A percentile compares a stretch with the other conserved stretches of the same genome.
Evolutionary conservation across 2,888 invertebrate species (phyloP).

Genomic region (Microctonus aethiopoides): DNA sequence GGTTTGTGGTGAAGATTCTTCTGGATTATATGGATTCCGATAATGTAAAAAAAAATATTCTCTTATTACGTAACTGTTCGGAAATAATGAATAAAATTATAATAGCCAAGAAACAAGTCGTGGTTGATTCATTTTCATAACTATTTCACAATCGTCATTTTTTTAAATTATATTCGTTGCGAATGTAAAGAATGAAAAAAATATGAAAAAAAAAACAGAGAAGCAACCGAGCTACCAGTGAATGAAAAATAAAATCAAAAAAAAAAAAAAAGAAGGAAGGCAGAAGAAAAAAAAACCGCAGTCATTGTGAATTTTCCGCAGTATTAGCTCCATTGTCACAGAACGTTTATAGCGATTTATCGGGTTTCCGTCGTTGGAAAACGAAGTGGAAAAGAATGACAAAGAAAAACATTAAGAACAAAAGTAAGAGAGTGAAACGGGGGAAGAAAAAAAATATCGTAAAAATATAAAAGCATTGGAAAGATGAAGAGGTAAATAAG

Average conservation of each 20-base stretch:
- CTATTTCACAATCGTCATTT: not conserved
- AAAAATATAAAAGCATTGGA: not conserved
- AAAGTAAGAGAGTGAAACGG: not conserved
- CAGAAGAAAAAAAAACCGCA: not conserved
- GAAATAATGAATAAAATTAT: not conserved
- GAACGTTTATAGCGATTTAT: slow-evolving; percentile 13
- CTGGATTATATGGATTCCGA: not conserved
- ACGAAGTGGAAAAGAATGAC: not conserved
- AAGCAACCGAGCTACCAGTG: not conserved
- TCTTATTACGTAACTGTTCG: not conserved
- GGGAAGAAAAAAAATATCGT: not conserved
- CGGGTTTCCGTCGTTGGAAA: not conserved
- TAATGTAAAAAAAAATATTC: not conserved
- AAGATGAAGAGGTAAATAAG: not conserved
- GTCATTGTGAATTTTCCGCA: slow-evolving; percentile 3
- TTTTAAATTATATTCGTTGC: not conserved
- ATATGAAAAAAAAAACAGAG: not conserved
- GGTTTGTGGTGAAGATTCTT: not conserved
- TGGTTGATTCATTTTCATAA: not conserved
- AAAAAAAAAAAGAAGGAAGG: not conserved
- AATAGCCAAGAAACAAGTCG: not conserved
- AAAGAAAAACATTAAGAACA: not conserved
- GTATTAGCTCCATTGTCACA: slow-evolving; percentile 17
- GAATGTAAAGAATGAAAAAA: not conserved
- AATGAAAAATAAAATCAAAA: not conserved